Evolutionary conservation across 1,140 invertebrate species (phyloP).

Genomic region (Coptotermes formosanus): DNA sequence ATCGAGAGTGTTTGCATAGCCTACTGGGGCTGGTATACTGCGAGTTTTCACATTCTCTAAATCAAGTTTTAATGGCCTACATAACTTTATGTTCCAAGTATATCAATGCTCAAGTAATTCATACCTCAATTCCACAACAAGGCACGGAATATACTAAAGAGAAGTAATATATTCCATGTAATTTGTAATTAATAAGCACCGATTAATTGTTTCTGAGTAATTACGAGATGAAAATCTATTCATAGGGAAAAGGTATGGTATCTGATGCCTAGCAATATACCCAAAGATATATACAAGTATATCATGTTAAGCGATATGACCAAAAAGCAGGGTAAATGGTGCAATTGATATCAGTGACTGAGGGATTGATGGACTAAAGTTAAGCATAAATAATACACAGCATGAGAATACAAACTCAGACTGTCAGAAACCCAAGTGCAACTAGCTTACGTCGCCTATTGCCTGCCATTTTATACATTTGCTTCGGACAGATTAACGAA

Average conservation of each 20-base stretch:
- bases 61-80: constrained; percentile 12
- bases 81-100: not conserved
- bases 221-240: not conserved
- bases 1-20: constrained; percentile 12
- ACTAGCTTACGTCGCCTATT: too few relatives aligned
- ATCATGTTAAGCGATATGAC: not conserved
- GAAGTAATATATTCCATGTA: not conserved
- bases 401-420: too few relatives aligned
- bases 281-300: not conserved
- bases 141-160: not conserved
- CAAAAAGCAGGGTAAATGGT: not conserved
- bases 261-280: not conserved
- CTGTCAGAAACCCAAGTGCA: too few relatives aligned
- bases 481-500: too few relatives aligned
- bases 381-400: too few relatives aligned
- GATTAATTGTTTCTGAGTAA: not conserved
- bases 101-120: not conserved
- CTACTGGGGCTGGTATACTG: not conserved
- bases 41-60: not conserved
- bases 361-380: not conserved
- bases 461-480: too few relatives aligned
- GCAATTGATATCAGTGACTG: not conserved
- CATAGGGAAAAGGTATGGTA: not conserved
- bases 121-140: not conserved
- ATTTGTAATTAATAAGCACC: not conserved